Conservation (phyloP, 2,797 vertebrate species). For the Scleropages formosus region DNA sequence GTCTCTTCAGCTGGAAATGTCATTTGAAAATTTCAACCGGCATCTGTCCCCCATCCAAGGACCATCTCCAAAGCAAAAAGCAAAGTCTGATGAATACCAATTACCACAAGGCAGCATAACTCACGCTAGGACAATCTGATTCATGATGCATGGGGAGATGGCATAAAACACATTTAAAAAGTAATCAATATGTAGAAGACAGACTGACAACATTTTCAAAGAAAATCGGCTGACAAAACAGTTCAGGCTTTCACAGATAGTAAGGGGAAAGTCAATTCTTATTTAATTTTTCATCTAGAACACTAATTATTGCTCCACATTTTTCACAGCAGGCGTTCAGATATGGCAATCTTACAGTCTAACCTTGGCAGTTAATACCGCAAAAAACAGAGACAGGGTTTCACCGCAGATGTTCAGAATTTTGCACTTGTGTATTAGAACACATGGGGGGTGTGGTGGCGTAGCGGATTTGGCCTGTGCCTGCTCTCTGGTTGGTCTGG, state of each 20-base stretch:
- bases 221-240: neutral
- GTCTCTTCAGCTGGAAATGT: conserved; percentile 54
- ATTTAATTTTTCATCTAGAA: neutral
- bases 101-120: conserved; percentile 43
- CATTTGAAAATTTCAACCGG: conserved; percentile 61
- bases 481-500: no score
- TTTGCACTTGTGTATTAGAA: no score
- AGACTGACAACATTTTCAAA: conserved; percentile 1
- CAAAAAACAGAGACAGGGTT: no score
- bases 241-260: neutral
- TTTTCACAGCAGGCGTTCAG: no score
- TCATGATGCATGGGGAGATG: neutral
- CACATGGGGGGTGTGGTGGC: no score
- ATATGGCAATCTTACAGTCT: no score
- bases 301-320: neutral
- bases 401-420: no score
- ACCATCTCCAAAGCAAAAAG: conserved; percentile 19
- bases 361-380: no score
- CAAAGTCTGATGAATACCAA: conserved; percentile 43
- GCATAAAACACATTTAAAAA: neutral
- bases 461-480: no score
- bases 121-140: conserved; percentile 36
- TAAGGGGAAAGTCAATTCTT: neutral
- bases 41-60: conserved; percentile 46
- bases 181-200: neutral